These are phyloP conservation scores for Epizoanthus fatuus DNA, from an alignment of 92 coral and sea anemone genomes.

Conservation along the genomic window DNA sequence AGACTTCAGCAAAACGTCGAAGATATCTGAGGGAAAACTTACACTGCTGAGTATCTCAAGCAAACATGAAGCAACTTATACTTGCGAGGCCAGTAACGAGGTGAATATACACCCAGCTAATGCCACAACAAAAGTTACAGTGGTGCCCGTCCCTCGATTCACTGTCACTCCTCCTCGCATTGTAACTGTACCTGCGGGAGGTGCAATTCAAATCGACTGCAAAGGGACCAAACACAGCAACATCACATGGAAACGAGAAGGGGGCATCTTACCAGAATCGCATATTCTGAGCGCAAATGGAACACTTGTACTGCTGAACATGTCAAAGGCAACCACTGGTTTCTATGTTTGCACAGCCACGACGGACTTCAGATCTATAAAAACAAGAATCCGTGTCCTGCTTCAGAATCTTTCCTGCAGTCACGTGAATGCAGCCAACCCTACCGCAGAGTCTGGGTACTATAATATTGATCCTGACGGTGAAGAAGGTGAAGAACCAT, in stretches of 20 bases:
- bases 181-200: background rate
- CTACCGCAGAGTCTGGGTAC: background rate
- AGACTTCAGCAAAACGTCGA: background rate
- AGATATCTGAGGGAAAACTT: too few relatives aligned
- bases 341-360: background rate
- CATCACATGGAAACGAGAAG: background rate
- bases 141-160: background rate
- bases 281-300: background rate
- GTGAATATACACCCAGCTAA: background rate
- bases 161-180: background rate
- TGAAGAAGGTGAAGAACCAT: conserved; percentile 23
- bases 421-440: background rate
- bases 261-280: too few relatives aligned
- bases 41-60: too few relatives aligned
- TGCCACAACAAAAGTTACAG: background rate
- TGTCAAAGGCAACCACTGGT: background rate
- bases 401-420: background rate
- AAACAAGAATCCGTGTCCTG: background rate
- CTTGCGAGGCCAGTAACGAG: too few relatives aligned
- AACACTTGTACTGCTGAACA: background rate
- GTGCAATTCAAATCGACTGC: background rate
- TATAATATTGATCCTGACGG: conserved; percentile 39
- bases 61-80: too few relatives aligned
- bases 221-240: background rate
- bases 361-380: background rate